phyloP scores from a whole-genome alignment of 2,797 vertebrate genomes.

The Salmo trutta region DNA sequence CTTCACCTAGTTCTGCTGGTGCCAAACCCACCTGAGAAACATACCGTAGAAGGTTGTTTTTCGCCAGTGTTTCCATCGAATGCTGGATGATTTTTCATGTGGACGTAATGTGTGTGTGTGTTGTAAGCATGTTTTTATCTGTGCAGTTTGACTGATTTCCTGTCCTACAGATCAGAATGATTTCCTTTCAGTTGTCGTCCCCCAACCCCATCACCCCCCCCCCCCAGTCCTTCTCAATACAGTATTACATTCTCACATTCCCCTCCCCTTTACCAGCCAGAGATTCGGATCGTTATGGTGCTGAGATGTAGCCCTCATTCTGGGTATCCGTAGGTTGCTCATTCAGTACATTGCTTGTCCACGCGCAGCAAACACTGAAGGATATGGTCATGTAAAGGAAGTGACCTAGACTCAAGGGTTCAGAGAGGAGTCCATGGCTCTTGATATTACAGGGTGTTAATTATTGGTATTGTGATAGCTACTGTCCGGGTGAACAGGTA shows the following conservation, averaged over 20 bases:
- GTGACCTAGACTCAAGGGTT: no score
- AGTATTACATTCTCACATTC: slow-evolving; percentile 49
- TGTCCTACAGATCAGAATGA: slow-evolving; percentile 49
- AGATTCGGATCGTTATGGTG: slow-evolving; percentile 31
- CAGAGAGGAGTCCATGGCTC: neutral
- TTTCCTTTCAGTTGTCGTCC: slow-evolving; percentile 51
- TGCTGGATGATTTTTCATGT: slow-evolving; percentile 47
- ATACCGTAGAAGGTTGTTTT: slow-evolving; percentile 13
- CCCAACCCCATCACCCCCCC: slow-evolving; percentile 44
- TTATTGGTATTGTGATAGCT: neutral
- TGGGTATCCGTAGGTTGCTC: neutral
- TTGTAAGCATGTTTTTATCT: slow-evolving; percentile 54
- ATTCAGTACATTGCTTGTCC: neutral
- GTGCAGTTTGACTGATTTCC: slow-evolving; percentile 52
- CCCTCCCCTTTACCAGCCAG: slow-evolving; percentile 58
- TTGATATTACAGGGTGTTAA: neutral
- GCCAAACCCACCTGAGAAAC: slow-evolving; percentile 9
- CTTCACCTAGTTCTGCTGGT: slow-evolving; percentile 28
- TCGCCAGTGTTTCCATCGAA: slow-evolving; percentile 30
- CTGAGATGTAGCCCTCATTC: neutral
- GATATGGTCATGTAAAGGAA: neutral
- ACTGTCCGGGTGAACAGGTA: neutral
- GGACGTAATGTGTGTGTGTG: slow-evolving; percentile 42
- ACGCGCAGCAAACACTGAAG: neutral
- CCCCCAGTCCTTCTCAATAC: neutral